phyloP scores from a whole-genome alignment of 2,113 vertebrate species.

The Charadrius vociferus region DNA sequence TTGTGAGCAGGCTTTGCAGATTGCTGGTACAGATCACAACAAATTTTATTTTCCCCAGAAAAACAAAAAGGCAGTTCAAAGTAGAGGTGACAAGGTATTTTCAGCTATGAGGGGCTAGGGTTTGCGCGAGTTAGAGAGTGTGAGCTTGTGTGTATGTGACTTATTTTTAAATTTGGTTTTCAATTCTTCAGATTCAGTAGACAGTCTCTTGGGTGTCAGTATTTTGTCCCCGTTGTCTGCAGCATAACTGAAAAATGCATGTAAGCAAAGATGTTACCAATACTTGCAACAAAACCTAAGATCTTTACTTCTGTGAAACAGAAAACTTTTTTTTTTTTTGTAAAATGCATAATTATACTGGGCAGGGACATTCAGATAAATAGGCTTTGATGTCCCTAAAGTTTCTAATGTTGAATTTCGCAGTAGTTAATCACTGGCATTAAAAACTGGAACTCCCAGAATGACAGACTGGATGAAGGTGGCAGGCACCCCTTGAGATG shows the following conservation, averaged over 20 bases:
- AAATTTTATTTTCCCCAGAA: not conserved
- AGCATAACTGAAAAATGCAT: not conserved
- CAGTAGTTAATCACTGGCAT: not conserved
- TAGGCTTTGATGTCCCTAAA: not conserved
- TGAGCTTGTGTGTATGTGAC: not conserved
- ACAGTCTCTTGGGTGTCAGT: not conserved
- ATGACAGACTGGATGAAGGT: not conserved
- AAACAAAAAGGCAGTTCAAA: not conserved
- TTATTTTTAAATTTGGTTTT: not conserved
- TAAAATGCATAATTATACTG: not conserved
- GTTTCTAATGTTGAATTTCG: not conserved
- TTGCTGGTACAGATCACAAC: not conserved
- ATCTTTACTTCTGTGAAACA: not conserved
- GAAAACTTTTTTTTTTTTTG: not conserved
- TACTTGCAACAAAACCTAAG: not conserved
- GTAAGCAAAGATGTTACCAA: not conserved
- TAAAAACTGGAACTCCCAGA: not conserved
- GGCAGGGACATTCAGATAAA: not conserved
- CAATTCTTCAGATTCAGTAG: not conserved
- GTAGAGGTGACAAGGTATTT: not conserved
- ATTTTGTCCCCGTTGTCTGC: not conserved
- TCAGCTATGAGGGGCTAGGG: not conserved
- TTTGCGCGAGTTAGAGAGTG: not conserved
- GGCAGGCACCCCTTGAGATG: not conserved
- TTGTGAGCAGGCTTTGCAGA: not conserved